These are phyloP conservation scores for Spodoptera frugiperda DNA, from an alignment of 1,140 invertebrate species.

Conservation along the genomic window DNA sequence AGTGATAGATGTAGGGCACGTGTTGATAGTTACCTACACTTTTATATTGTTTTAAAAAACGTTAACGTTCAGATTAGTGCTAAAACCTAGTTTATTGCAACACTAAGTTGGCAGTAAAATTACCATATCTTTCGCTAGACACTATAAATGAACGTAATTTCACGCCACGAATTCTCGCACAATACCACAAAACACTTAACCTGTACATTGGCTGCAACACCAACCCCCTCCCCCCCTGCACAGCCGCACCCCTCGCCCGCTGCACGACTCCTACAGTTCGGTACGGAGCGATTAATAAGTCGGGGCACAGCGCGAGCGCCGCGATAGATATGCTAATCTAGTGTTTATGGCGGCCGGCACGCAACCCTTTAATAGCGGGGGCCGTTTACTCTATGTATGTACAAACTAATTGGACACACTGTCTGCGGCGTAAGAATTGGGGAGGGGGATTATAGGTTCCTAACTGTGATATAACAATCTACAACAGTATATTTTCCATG, in stretches of 20 bases:
- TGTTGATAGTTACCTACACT: no score
- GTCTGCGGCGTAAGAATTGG: slow-evolving; percentile 26
- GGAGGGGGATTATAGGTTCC: not conserved
- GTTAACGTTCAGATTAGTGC: no score
- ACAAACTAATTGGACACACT: slow-evolving; percentile 23
- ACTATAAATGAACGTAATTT: not conserved
- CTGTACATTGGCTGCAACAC: not conserved
- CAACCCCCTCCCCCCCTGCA: not conserved
- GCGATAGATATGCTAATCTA: slow-evolving; percentile 49
- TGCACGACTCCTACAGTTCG: slow-evolving; percentile 15
- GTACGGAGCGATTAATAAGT: slow-evolving; percentile 17
- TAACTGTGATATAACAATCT: not conserved
- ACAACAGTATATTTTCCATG: not conserved
- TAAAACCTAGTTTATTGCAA: no score
- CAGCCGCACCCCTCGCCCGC: no score
- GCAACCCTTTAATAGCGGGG: slow-evolving; percentile 30
- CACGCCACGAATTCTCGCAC: not conserved
- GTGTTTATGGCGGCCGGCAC: slow-evolving; percentile 46
- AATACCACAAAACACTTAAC: slow-evolving; percentile 22
- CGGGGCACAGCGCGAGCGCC: slow-evolving; percentile 10
- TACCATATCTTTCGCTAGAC: not conserved
- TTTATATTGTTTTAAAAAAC: no score
- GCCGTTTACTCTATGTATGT: slow-evolving; percentile 4
- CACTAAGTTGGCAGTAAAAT: no score
- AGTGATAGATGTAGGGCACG: no score